A percentile compares a stretch with the other conserved stretches of the same genome.
Conservation (phyloP, 2,888 invertebrate genomes). For the Trisateles emortualis region DNA sequence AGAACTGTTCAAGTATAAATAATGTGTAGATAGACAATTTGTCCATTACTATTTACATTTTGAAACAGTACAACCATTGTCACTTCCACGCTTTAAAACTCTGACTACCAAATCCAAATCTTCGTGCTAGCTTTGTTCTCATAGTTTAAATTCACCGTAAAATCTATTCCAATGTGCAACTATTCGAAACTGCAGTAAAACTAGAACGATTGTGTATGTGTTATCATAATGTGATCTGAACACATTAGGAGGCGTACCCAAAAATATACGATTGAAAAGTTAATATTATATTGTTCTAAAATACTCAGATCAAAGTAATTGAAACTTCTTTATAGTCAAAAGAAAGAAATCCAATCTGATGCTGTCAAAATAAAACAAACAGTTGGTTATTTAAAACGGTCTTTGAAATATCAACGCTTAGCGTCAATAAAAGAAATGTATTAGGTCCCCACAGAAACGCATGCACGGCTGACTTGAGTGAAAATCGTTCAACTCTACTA, state of each 20-base stretch:
- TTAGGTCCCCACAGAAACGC: conserved; percentile 12
- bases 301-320: background rate
- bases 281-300: background rate
- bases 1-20: no score
- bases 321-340: background rate
- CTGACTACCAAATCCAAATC: conserved; percentile 21
- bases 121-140: conserved; percentile 16
- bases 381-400: conserved; percentile 12
- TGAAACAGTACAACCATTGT: conserved; percentile 41
- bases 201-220: no score
- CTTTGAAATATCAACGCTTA: conserved; percentile 28
- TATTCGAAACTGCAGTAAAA: conserved; percentile 28
- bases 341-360: conserved; percentile 17
- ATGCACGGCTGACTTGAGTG: conserved; percentile 19
- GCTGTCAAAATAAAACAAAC: conserved; percentile 11
- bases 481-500: conserved; percentile 29
- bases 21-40: conserved; percentile 21
- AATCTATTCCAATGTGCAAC: conserved; percentile 11
- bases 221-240: no score
- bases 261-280: background rate
- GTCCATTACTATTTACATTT: conserved; percentile 43
- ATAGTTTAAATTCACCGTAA: conserved; percentile 25
- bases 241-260: no score
- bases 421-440: conserved; percentile 13
- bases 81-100: conserved; percentile 40